phyloP scores from a whole-genome alignment of 2,888 invertebrate genomes.

The Mimas tiliae region DNA sequence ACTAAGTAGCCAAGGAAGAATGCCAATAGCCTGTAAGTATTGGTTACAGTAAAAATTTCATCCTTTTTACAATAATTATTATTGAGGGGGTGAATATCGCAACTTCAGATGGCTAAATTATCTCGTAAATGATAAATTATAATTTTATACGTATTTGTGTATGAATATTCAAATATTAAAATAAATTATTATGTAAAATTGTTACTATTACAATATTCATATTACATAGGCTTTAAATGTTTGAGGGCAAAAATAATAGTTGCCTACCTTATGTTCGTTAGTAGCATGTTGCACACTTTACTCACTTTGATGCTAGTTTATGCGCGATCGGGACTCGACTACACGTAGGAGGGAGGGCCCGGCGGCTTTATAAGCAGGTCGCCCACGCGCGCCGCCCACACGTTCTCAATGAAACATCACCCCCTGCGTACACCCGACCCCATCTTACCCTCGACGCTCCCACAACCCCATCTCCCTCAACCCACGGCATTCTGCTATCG shows the following conservation, averaged over 20 bases:
- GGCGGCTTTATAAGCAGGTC: conserved; percentile 75
- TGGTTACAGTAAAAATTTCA: neutral
- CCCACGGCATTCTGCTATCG: conserved; percentile 71
- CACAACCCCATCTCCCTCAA: conserved; percentile 48
- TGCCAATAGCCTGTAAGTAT: conserved; percentile 64
- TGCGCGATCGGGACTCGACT: conserved; percentile 68
- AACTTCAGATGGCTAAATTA: neutral
- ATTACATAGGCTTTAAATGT: neutral
- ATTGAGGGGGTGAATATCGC: neutral
- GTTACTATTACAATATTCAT: too few species aligned
- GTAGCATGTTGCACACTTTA: conserved; percentile 69
- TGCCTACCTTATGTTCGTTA: conserved; percentile 69
- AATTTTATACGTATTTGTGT: neutral
- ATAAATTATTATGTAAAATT: neutral
- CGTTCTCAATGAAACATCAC: conserved; percentile 87
- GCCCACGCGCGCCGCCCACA: conserved; percentile 86
- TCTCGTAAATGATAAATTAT: neutral
- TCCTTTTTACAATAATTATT: neutral
- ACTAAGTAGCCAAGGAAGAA: conserved; percentile 79
- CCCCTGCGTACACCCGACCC: conserved; percentile 48
- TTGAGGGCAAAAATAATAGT: neutral
- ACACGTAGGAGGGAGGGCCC: conserved; percentile 65
- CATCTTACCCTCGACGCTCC: conserved; percentile 46
- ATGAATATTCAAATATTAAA: neutral
- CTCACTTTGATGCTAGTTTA: conserved; percentile 57